phyloP scores from a whole-genome alignment of 2,113 vertebrate genomes.

The Callipepla squamata region DNA sequence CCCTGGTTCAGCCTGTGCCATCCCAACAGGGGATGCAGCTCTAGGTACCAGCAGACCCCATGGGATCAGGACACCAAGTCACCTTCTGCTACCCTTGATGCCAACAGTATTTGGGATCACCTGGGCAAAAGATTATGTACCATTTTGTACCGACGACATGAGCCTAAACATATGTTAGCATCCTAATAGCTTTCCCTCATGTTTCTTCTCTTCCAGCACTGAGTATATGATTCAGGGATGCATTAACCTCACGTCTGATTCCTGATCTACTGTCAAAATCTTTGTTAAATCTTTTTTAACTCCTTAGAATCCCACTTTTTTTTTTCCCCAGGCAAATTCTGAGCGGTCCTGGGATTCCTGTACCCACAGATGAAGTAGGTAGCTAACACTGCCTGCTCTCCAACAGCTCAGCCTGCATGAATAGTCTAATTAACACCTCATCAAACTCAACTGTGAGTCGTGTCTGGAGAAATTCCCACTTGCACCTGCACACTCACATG shows the following conservation, averaged over 20 bases:
- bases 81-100: too few species aligned
- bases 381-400: conserved; percentile 41
- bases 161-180: background rate
- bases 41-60: background rate
- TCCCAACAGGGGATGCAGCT: too few species aligned
- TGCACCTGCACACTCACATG: conserved; percentile 55
- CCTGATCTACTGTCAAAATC: conserved; percentile 50
- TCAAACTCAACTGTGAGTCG: conserved; percentile 57
- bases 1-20: background rate
- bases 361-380: background rate
- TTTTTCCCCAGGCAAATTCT: background rate
- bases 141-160: background rate
- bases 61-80: background rate
- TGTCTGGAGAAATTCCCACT: conserved; percentile 59
- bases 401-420: conserved; percentile 60
- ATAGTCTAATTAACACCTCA: conserved; percentile 76
- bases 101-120: background rate
- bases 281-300: conserved; percentile 29
- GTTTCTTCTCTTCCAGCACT: conserved; percentile 22
- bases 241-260: conserved; percentile 1
- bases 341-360: conserved; percentile 39
- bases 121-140: background rate
- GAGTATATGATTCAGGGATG: background rate
- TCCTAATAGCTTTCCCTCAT: background rate
- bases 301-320: conserved; percentile 40